Evolutionary conservation across 2,888 invertebrate genomes (phyloP).

Genomic region (Polyommatus icarus): DNA sequence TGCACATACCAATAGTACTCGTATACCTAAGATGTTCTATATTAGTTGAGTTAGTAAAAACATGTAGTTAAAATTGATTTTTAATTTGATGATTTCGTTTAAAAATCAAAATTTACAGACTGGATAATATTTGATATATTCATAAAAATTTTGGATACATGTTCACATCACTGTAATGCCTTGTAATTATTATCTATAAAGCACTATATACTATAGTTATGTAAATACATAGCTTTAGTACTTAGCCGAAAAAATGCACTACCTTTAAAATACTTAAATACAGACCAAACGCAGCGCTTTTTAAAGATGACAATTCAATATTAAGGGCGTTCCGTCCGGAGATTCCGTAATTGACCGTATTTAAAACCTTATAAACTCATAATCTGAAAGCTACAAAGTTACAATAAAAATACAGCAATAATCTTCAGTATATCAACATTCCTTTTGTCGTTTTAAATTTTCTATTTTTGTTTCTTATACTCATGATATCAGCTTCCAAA

Average conservation of each 20-base stretch:
- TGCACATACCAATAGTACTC: not conserved
- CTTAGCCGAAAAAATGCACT: not conserved
- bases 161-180: not conserved
- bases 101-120: constrained; percentile 4
- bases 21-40: constrained; percentile 13
- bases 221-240: not conserved
- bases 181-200: not conserved
- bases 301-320: not conserved
- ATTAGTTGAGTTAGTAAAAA: constrained; percentile 16
- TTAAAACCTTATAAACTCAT: too few relatives aligned
- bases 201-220: not conserved
- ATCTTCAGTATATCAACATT: too few relatives aligned
- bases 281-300: not conserved
- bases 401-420: too few relatives aligned
- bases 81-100: not conserved
- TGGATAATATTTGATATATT: not conserved
- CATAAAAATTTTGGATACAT: not conserved
- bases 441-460: too few relatives aligned
- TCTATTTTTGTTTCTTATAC: too few relatives aligned
- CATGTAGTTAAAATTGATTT: constrained; percentile 8
- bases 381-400: too few relatives aligned
- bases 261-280: not conserved
- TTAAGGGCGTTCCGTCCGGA: too few relatives aligned
- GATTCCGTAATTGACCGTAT: too few relatives aligned
- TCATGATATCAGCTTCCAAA: too few relatives aligned